A percentile compares a stretch with the other conserved stretches of the same genome.
Evolutionary conservation across 2,797 vertebrate genomes (phyloP).

Genomic region (Meda fulgida): DNA sequence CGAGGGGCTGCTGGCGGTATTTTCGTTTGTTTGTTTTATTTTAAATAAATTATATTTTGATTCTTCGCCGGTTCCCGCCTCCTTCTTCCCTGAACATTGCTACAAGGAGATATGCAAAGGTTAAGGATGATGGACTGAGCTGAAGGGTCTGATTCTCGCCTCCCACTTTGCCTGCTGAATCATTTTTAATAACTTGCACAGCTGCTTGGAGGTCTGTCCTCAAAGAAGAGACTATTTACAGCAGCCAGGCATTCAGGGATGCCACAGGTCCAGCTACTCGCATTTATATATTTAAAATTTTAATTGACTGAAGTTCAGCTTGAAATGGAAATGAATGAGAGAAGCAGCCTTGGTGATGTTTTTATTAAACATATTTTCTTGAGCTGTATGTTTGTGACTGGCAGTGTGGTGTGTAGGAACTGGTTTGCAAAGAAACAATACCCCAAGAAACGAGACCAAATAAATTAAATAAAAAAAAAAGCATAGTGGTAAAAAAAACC

Average conservation of each 20-base stretch:
- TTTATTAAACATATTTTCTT: not conserved
- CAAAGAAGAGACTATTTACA: slow-evolving; percentile 25
- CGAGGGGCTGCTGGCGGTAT: too few relatives aligned
- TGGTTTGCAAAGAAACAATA: not conserved
- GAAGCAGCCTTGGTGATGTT: not conserved
- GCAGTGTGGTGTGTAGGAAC: not conserved
- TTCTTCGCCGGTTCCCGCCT: too few relatives aligned
- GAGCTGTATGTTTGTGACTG: not conserved
- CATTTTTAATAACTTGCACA: slow-evolving; percentile 39
- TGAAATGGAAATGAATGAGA: slow-evolving; percentile 1
- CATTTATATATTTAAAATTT: not conserved
- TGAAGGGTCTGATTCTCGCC: slow-evolving; percentile 19
- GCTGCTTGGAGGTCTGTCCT: slow-evolving; percentile 1
- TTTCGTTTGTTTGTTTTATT: too few relatives aligned
- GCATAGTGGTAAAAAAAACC: too few relatives aligned
- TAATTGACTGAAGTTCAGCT: slow-evolving; percentile 16
- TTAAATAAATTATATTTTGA: too few relatives aligned
- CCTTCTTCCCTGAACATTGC: too few relatives aligned
- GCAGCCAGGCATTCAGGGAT: slow-evolving; percentile 21
- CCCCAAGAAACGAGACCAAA: not conserved
- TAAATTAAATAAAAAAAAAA: not conserved
- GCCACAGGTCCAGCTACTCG: not conserved
- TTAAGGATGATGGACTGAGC: slow-evolving; percentile 35
- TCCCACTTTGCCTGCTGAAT: slow-evolving; percentile 28
- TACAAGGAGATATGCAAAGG: slow-evolving; percentile 17